Conservation (phyloP, 2,888 invertebrate species). For the Cataglyphis cursor region DNA sequence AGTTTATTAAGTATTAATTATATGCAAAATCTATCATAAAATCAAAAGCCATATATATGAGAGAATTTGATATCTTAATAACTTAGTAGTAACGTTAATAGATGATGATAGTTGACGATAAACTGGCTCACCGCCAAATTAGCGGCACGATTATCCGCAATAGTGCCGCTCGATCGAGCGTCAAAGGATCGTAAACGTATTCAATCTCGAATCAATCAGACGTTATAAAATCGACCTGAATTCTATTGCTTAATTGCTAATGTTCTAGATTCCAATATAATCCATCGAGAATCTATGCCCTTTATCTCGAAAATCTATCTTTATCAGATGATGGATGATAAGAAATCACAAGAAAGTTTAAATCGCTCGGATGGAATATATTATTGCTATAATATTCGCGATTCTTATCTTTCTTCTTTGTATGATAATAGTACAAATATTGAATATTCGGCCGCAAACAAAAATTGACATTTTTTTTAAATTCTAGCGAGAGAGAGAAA, state of each 20-base stretch:
- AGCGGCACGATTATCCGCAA: conserved; percentile 72
- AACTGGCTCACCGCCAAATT: conserved; percentile 76
- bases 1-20: conserved; percentile 11
- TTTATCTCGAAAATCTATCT: background rate
- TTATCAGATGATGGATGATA: background rate
- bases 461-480: background rate
- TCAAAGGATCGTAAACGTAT: conserved; percentile 62
- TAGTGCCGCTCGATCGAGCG: conserved; percentile 64
- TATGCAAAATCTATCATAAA: background rate
- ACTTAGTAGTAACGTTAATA: conserved; percentile 28
- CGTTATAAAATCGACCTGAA: conserved; percentile 35
- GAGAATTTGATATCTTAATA: conserved; percentile 32
- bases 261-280: conserved; percentile 38
- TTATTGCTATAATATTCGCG: background rate
- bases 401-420: background rate
- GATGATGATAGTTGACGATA: conserved; percentile 47
- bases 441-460: background rate
- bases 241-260: conserved; percentile 48
- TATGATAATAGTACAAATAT: background rate
- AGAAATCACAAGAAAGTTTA: conserved; percentile 8
- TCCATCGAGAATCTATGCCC: background rate
- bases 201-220: conserved; percentile 52
- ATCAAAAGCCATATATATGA: background rate
- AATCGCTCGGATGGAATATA: background rate
- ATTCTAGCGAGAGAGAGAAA: background rate